These are phyloP conservation scores for Synaphobranchus kaupii DNA, from an alignment of 2,797 vertebrate genomes.

Conservation along the genomic window DNA sequence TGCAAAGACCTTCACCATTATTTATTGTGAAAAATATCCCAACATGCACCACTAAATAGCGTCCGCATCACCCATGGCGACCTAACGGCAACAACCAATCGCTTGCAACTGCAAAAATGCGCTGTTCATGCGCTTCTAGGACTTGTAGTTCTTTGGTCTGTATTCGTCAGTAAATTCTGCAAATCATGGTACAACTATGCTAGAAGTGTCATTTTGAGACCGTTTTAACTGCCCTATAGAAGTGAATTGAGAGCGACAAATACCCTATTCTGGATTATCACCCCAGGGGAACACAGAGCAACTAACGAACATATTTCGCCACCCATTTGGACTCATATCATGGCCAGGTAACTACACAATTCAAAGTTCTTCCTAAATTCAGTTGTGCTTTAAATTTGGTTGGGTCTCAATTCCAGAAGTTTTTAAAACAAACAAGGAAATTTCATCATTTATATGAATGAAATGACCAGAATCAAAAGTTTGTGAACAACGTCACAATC, in stretches of 20 bases:
- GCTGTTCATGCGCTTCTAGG: slow-evolving; percentile 22
- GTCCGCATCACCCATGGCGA: slow-evolving; percentile 59
- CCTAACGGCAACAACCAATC: slow-evolving; percentile 33
- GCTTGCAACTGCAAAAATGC: slow-evolving; percentile 9
- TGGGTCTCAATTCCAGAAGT: background rate
- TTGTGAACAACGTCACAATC: background rate
- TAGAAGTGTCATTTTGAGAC: too few relatives aligned
- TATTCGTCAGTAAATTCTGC: background rate
- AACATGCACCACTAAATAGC: slow-evolving; percentile 62
- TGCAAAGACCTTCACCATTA: slow-evolving; percentile 25
- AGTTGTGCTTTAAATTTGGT: background rate
- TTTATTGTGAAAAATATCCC: slow-evolving; percentile 49
- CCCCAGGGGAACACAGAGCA: too few relatives aligned
- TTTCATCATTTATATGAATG: background rate
- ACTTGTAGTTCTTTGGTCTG: slow-evolving; percentile 21
- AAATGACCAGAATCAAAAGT: background rate
- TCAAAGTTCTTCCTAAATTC: too few relatives aligned
- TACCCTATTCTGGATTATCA: too few relatives aligned
- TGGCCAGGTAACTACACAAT: too few relatives aligned
- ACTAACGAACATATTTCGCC: too few relatives aligned
- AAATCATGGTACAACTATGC: too few relatives aligned
- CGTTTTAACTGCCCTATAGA: too few relatives aligned
- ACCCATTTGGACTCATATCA: too few relatives aligned
- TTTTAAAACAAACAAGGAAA: background rate
- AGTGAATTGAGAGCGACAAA: too few relatives aligned